These are phyloP conservation scores for Yponomeuta sedellus DNA, from an alignment of 2,888 invertebrate genomes.

Conservation along the genomic window DNA sequence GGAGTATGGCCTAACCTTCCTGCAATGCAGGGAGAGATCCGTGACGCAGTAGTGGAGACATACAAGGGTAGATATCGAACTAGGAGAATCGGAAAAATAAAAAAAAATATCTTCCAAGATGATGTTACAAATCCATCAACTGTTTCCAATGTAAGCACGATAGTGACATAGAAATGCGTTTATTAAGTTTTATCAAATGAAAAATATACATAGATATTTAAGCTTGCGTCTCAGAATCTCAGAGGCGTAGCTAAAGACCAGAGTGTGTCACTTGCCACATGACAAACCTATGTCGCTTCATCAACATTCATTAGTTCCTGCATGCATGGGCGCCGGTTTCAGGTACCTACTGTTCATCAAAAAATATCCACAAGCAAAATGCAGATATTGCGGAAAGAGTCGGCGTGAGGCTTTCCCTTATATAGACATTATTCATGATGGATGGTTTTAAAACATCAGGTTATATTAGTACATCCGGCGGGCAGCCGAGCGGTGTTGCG, in stretches of 20 bases:
- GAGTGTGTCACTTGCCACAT: too few species aligned
- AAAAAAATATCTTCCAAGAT: conserved; percentile 30
- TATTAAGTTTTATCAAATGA: neutral
- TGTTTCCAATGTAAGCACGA: neutral
- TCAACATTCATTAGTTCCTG: too few species aligned
- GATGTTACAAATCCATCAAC: conserved; percentile 10
- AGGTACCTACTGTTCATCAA: conserved; percentile 32
- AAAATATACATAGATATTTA: too few species aligned
- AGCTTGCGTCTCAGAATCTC: too few species aligned
- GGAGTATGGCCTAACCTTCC: too few species aligned
- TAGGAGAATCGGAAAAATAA: too few species aligned
- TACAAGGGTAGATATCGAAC: too few species aligned
- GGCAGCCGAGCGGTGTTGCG: conserved; percentile 70
- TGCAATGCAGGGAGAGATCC: too few species aligned
- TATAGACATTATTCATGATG: conserved; percentile 74
- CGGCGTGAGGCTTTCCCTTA: conserved; percentile 60
- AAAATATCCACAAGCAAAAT: conserved; percentile 29
- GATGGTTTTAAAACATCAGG: conserved; percentile 75
- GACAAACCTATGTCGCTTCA: too few species aligned
- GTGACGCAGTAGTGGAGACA: too few species aligned
- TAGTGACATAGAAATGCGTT: neutral
- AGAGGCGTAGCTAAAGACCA: too few species aligned
- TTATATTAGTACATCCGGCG: conserved; percentile 69
- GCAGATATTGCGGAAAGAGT: conserved; percentile 40
- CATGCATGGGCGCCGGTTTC: too few species aligned